Base-by-base conservation (phyloP, 2,113 vertebrate genomes). In the Tupaia tana region DNA sequence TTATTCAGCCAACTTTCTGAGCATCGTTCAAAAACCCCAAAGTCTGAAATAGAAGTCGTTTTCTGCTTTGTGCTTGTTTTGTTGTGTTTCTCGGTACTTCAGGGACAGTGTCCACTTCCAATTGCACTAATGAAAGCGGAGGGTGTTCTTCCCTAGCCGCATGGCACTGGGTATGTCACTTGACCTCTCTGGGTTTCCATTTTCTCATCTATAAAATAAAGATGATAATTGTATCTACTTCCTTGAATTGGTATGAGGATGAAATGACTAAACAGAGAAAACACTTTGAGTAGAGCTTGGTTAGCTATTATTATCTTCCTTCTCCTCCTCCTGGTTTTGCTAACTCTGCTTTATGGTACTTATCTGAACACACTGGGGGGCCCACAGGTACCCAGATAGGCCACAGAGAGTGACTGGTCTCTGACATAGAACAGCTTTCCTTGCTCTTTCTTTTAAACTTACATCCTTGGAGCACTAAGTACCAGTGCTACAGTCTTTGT, bases 1-100 rank as follows among this genome's bases (percentile, higher is more conserved):
- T 86, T 90, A 52, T 92, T 89, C 25, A 66, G 54, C 20, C 64
- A 78, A 31, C 71, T 34, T 95, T 71, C 52, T 63, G n/a, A 95
- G 56, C 18, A 77, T 78, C 52, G 22, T 90, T 74, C 31, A 43
- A 64, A 82, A 90, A 73, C 16, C 67, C 63, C 59, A 95, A 88
- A 81, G 52, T 1, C 75, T 88, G 56, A 31, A 74, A 73, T 66
- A 20, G 31, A 64, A 89, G 54, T 27, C 12, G 43, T 80, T 86
- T 95, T 74, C 89, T 58, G 22, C 6, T 9, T 18, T 31, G 13
- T 63, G 0, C 29, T 63, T 43, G 43, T 43, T 43, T 25, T 73
- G 9, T 19, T 83, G n/a, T 25, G 27, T 34, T 11, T 2, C 22
- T 58, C 69, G 14, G 56, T 79, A 31, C 18, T 78, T 82, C 20